Base-by-base conservation (phyloP, 1,140 invertebrate species). In the Aporrectodea caliginosa region DNA sequence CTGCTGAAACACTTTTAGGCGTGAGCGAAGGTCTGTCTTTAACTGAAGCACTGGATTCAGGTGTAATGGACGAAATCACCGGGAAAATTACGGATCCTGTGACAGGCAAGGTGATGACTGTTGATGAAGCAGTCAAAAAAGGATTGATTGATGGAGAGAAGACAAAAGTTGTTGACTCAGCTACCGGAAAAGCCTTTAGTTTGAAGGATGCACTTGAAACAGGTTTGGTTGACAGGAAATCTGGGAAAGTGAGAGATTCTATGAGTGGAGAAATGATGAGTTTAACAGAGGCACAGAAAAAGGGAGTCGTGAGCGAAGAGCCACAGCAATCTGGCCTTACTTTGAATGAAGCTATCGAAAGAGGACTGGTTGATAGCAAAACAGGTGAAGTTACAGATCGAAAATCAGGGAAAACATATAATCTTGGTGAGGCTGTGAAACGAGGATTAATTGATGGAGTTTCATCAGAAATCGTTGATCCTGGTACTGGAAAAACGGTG, bases 301-400 rank as follows among this genome's bases (percentile, higher is more conserved):
- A n/a, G n/a, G n/a, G n/a, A n/a, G n/a, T n/a, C n/a, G n/a, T n/a
- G n/a, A n/a, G n/a, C n/a, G n/a, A n/a, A n/a, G n/a, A n/a, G n/a
- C n/a, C n/a, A n/a, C n/a, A n/a, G n/a, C n/a, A n/a, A n/a, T n/a
- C n/a, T n/a, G n/a, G 92, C 82, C 90, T 98, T 83, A 93, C 93
- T 82, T 91, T 96, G 73, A 93, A 95, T 83, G 92, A 94, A 85
- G 95, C 95, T 43, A 93, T 98, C 75, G 92, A 93, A 85, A 91
- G 92, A 69, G 92, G 93, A 84, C 90, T 95, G 75, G 77, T 86
- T 73, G 74, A 81, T 76, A 69, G 71, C 6, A 32, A 33, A 0
- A 78, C 80, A 27, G 77, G 70, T 0, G 81, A 81, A 16, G 78
- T 84, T 58, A 80, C 82, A 29, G 79, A 84, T 79, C 83, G 82